Evolutionary conservation across 1,140 invertebrate species (phyloP).

Genomic region (Drosophila lacteicornis): DNA sequence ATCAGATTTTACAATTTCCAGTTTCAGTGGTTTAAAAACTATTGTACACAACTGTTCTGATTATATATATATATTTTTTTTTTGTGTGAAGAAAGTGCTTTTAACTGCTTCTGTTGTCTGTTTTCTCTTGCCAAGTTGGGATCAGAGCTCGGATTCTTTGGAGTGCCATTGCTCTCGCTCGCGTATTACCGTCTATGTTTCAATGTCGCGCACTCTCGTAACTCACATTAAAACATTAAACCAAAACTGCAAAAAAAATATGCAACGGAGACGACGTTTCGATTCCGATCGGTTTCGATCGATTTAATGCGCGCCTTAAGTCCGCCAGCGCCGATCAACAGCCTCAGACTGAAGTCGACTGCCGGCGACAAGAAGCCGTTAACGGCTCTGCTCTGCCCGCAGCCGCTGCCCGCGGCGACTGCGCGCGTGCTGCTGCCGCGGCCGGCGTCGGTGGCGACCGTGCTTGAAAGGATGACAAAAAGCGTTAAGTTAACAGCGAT

Average conservation of each 20-base stretch:
- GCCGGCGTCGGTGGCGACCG: background rate
- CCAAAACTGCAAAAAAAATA: conserved; percentile 49
- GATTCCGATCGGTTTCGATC: conserved; percentile 16
- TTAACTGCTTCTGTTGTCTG: conserved; percentile 1
- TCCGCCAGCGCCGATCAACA: conserved; percentile 77
- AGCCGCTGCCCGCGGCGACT: conserved; percentile 43
- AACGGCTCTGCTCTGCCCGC: conserved; percentile 20
- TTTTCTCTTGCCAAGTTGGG: conserved; percentile 19
- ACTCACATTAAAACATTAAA: conserved; percentile 69
- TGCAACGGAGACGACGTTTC: conserved; percentile 15
- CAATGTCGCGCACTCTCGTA: conserved; percentile 30
- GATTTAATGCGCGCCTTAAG: conserved; percentile 58
- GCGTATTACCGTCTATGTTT: conserved; percentile 3
- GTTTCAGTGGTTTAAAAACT: background rate
- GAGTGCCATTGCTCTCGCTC: conserved; percentile 8
- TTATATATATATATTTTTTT: background rate
- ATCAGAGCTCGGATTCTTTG: conserved; percentile 11
- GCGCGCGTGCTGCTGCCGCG: conserved; percentile 53
- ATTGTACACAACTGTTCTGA: background rate
- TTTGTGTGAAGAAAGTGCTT: background rate
- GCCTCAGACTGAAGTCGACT: conserved; percentile 61
- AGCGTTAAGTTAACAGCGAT: conserved; percentile 32
- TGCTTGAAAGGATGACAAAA: conserved; percentile 35
- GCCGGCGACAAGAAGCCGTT: conserved; percentile 37
- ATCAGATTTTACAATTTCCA: background rate